A percentile compares a stretch with the other conserved stretches of the same genome.
Evolutionary conservation across 2,888 invertebrate species (phyloP).

Genomic region (Coenonympha glycerion): DNA sequence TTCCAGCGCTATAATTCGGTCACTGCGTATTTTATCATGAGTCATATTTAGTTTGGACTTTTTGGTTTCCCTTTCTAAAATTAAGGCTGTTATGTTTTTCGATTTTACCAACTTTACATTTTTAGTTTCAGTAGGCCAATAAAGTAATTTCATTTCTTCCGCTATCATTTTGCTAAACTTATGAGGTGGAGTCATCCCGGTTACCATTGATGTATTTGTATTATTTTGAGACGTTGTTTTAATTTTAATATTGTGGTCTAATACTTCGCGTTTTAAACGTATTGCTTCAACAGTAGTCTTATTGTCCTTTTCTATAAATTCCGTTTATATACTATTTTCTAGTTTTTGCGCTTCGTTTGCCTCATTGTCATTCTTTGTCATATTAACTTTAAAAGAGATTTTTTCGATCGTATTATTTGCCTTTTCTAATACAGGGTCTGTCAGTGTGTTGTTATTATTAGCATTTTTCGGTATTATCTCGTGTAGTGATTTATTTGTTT

Average conservation of each 20-base stretch:
- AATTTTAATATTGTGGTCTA: slow-evolving; percentile 6
- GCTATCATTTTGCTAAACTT: slow-evolving; percentile 42
- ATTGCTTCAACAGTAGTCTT: slow-evolving; percentile 31
- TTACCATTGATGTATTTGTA: neutral
- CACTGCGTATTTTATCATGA: slow-evolving; percentile 44
- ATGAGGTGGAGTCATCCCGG: slow-evolving; percentile 21
- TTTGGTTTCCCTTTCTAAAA: slow-evolving; percentile 54
- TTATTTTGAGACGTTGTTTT: slow-evolving; percentile 4
- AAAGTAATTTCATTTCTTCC: slow-evolving; percentile 48
- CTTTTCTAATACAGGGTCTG: slow-evolving; percentile 27
- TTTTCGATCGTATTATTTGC: slow-evolving; percentile 41
- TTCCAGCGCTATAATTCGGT: slow-evolving; percentile 51
- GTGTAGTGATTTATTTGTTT: slow-evolving; percentile 17
- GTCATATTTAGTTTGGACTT: slow-evolving; percentile 55
- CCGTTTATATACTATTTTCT: slow-evolving; percentile 57
- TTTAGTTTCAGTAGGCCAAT: slow-evolving; percentile 50
- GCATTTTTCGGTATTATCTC: slow-evolving; percentile 21
- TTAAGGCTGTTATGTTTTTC: slow-evolving; percentile 54
- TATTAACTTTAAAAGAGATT: slow-evolving; percentile 45
- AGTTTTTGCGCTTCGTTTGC: slow-evolving; percentile 37
- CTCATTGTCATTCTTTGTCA: slow-evolving; percentile 37
- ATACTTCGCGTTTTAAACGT: slow-evolving; percentile 42
- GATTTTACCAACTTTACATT: slow-evolving; percentile 28
- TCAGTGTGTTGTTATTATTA: slow-evolving; percentile 32
- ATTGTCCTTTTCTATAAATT: slow-evolving; percentile 35